These are phyloP conservation scores for Galemys pyrenaicus DNA, from an alignment of 2,113 vertebrate species.

Conservation along the genomic window DNA sequence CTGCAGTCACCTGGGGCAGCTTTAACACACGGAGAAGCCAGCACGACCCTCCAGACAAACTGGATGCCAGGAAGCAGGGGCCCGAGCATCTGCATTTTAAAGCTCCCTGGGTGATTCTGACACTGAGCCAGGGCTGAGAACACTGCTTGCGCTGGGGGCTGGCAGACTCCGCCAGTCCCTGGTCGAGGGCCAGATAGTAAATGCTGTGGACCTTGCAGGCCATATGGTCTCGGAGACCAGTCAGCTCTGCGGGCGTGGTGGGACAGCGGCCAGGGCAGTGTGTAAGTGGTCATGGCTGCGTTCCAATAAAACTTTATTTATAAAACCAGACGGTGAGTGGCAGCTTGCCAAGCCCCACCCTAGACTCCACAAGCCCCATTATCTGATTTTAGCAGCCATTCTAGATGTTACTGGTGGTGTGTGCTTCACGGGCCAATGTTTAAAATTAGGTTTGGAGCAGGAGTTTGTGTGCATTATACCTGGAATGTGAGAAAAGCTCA, in stretches of 20 bases:
- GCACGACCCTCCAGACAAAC: neutral
- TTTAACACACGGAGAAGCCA: neutral
- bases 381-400: neutral
- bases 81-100: neutral
- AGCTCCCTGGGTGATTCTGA: neutral
- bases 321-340: neutral
- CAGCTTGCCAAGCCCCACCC: neutral
- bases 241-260: neutral
- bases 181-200: neutral
- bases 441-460: neutral
- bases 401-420: neutral
- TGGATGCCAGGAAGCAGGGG: neutral
- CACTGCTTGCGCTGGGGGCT: neutral
- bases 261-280: neutral
- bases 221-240: neutral
- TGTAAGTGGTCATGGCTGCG: neutral
- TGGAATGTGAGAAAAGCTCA: neutral
- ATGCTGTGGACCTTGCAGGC: neutral
- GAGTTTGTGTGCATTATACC: neutral
- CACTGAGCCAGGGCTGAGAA: neutral
- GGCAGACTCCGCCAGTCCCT: neutral
- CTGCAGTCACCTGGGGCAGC: neutral
- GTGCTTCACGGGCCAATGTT: neutral
- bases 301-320: slow-evolving; percentile 59
- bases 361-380: neutral